phyloP scores from a whole-genome alignment of 2,113 vertebrate genomes.

The Empidonax traillii region DNA sequence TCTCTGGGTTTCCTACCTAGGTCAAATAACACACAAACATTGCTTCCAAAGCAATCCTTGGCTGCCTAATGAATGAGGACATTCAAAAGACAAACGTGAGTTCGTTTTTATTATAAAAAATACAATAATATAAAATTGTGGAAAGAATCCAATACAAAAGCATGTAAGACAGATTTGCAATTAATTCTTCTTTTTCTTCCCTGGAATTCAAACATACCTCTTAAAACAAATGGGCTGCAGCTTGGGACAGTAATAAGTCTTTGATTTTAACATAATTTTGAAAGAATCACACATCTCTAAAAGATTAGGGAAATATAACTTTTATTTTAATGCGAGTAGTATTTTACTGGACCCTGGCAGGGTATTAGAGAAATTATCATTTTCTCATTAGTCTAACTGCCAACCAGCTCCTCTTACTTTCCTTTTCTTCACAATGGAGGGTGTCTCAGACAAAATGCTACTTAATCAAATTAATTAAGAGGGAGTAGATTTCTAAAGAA shows the following conservation, averaged over 20 bases:
- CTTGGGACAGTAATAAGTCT: slow-evolving; percentile 36
- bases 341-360: slow-evolving; percentile 61
- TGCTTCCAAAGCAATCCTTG: neutral
- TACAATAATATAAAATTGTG: neutral
- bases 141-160: neutral
- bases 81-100: neutral
- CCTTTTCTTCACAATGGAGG: slow-evolving; percentile 20
- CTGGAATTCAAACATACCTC: slow-evolving; percentile 1
- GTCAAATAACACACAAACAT: neutral
- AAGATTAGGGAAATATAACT: slow-evolving; percentile 63
- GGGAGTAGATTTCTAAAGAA: slow-evolving; percentile 22
- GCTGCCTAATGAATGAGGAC: neutral
- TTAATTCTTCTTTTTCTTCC: neutral
- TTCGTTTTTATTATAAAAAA: neutral
- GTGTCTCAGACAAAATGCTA: slow-evolving; percentile 21
- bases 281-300: slow-evolving; percentile 58
- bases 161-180: neutral
- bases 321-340: slow-evolving; percentile 58
- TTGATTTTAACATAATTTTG: slow-evolving; percentile 46
- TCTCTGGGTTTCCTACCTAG: neutral
- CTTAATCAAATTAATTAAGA: slow-evolving; percentile 65
- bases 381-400: slow-evolving; percentile 65
- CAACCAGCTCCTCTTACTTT: slow-evolving; percentile 37
- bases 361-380: slow-evolving; percentile 53
- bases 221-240: slow-evolving; percentile 22